Base-by-base conservation (phyloP, 2,113 vertebrate genomes). In the Onychostruthus taczanowskii region DNA sequence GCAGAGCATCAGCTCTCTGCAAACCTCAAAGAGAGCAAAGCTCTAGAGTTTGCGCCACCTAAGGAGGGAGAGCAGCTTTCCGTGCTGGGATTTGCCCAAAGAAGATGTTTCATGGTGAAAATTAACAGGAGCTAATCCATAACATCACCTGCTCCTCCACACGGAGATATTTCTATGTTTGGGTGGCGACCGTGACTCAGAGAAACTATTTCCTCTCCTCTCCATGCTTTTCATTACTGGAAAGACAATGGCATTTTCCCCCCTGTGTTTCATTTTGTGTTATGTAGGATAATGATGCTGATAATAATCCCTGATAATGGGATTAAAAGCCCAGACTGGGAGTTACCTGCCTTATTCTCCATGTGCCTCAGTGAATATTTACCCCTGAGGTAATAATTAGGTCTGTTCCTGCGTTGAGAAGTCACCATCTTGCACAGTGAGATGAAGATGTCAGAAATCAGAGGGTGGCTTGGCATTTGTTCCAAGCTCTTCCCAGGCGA, bases 141-240 rank as follows among this genome's bases (percentile, higher is more conserved):
- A 68, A 58, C 16, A 2, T 94, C 94, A 92, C 33, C 76, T 72
- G 56, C 87, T 81, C 52, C 62, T 94, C 89, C 80, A n/a, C 90
- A 73, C 0, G 0, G 88, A 92, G 70, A 23, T 73, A 46, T 52
- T 92, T 61, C 73, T 87, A 7, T 82, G 24, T 87, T 95, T 84
- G 94, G 95, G 95, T 73, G 94, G 74, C 87, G 94, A 93, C 6
- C 8, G 1, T 95, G 95, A 97, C 94, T 96, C 96, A 97, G 89
- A 94, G 76, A 81, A 87, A 61, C 46, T 23, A 79, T 89, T 97
- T 95, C 89, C 91, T 95, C 69, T 86, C 49, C 37, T 56, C 43
- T 79, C 77, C 74, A 1, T 68, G 66, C 37, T 81, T 56, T 95
- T 95, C 49, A 41, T 93, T 75, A 66, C 77, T 95, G 95, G 62